Evolutionary conservation across 2,888 invertebrate species (phyloP), one percentile per base, ranked within the genome.

Genomic region (Harmothoe impar): DNA sequence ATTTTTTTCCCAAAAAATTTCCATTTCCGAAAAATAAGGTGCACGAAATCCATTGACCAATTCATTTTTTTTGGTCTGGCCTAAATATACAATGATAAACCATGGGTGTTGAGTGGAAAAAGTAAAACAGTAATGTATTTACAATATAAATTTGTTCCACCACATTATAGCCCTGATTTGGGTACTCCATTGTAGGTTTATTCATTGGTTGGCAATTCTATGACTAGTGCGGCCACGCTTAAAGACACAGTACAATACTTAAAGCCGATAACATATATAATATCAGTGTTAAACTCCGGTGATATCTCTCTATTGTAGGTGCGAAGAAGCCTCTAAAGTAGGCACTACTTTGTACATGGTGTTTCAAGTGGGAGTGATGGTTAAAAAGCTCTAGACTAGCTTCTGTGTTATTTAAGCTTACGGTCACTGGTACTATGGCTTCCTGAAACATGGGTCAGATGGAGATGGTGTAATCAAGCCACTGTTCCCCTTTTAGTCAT

Each of bases 401-500:
- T 81, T 33, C 43, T 5, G 72, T 1, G 81, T 81, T 81, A 81
- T 1, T 84, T 15, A 86, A 33, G 52, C 86, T 86, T 86, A 86
- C 86, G 86, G 54, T 86, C 86, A 56, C 86, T 86, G 23, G 86
- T 86, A 56, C 86, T 86, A 86, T 86, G 56, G 56, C 86, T 86
- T 54, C 86, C 86, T 86, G 86, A 86, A 86, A 86, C 20, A 35
- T 29, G 1, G 77, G 77, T 77, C 31, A 29, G 17, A 77, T 3
- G 25, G 31, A 77, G 31, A 29, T 17, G 25, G 31, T 31, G 3
- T 62, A 20, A 62, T 62, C 62, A 20, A 62, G 62, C 20, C 3
- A 20, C 7, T 12, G n/a, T 1, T 62, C n/a, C 3, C n/a, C n/a
- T 62, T 20, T 62, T n/a, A n/a, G n/a, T n/a, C n/a, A n/a, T n/a